Conservation (phyloP, 1,140 invertebrate genomes). For the Dryas iulia region DNA sequence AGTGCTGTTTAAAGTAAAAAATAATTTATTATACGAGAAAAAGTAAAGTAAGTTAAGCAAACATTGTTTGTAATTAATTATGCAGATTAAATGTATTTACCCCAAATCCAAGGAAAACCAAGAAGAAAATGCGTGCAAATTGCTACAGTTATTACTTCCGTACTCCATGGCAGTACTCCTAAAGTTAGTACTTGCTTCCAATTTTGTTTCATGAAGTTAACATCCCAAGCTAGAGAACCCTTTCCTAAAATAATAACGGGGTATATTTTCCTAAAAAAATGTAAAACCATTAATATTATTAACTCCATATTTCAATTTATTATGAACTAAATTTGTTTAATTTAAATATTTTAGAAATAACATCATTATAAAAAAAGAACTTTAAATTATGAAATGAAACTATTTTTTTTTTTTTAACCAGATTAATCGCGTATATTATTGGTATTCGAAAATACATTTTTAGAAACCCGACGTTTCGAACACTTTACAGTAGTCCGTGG, state of each 20-base stretch:
- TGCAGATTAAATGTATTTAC: conserved; percentile 39
- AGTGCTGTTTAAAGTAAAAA: background rate
- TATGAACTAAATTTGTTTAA: too few relatives aligned
- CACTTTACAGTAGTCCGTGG: too few relatives aligned
- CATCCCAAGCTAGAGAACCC: conserved; percentile 61
- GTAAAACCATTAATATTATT: background rate
- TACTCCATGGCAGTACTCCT: conserved; percentile 57
- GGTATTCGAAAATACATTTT: too few relatives aligned
- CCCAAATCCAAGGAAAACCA: conserved; percentile 68
- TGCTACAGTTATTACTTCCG: conserved; percentile 53
- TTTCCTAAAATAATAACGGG: conserved; percentile 71
- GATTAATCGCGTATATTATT: too few relatives aligned
- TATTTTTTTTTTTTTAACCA: too few relatives aligned
- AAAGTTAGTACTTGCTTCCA: conserved; percentile 52
- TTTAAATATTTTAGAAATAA: too few relatives aligned
- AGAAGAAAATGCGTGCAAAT: conserved; percentile 51
- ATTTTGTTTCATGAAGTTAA: conserved; percentile 56
- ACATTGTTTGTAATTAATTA: background rate
- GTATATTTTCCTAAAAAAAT: conserved; percentile 61
- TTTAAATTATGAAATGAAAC: too few relatives aligned
- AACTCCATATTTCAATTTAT: background rate
- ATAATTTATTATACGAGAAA: too few relatives aligned
- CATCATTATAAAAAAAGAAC: too few relatives aligned
- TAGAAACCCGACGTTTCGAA: too few relatives aligned
- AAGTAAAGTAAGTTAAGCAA: too few relatives aligned